A percentile compares a stretch with the other conserved stretches of the same genome.
phyloP scores from a whole-genome alignment of 2,888 invertebrate genomes.

The Azorinus chamasolen region DNA sequence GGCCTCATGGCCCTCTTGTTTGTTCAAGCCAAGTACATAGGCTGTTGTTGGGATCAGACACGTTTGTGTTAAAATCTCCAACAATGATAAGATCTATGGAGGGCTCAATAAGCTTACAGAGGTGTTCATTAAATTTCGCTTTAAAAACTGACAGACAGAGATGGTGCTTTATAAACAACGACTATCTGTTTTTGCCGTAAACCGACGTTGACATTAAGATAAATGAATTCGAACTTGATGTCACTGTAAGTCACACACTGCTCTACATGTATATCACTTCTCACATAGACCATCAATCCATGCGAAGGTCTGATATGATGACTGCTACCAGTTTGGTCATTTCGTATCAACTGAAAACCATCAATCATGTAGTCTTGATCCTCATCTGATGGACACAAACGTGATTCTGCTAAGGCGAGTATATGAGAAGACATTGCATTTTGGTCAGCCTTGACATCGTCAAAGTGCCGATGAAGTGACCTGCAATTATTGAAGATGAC shows the following conservation, averaged over 20 bases:
- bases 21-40: no score
- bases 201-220: no score
- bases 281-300: slow-evolving; percentile 11
- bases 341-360: no score
- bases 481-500: slow-evolving; percentile 31
- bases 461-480: slow-evolving; percentile 25
- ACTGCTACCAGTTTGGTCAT: no score
- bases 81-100: background rate
- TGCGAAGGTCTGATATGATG: slow-evolving; percentile 16
- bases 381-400: slow-evolving; percentile 4
- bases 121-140: no score
- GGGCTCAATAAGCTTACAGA: no score
- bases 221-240: no score
- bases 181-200: background rate
- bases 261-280: background rate
- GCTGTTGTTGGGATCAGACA: background rate
- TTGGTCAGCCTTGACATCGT: no score
- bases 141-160: no score
- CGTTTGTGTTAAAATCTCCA: slow-evolving; percentile 1
- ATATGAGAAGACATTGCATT: no score
- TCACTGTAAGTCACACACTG: background rate
- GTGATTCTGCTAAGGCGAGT: slow-evolving; percentile 24
- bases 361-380: slow-evolving; percentile 7
- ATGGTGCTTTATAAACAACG: slow-evolving; percentile 5
- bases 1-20: no score